Evolutionary conservation across 2,797 vertebrate genomes (phyloP).

Genomic region (Passerculus sandwichensis): DNA sequence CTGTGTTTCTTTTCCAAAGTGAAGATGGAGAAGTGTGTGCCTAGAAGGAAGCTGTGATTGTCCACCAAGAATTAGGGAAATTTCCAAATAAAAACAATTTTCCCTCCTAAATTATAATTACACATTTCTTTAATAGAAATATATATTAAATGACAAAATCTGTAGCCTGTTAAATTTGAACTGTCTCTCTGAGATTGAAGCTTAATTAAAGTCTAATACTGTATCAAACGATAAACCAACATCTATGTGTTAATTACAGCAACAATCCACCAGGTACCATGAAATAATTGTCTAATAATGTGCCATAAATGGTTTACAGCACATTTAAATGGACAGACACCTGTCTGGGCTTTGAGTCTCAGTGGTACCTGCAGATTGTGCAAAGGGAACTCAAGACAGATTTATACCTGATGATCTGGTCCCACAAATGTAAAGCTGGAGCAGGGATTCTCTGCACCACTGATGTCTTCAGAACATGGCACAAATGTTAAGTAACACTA

Average conservation of each 20-base stretch:
- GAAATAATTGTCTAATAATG: background rate
- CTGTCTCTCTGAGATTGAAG: background rate
- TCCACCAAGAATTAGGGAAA: background rate
- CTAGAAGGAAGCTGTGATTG: background rate
- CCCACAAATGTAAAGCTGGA: background rate
- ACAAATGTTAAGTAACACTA: background rate
- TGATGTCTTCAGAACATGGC: background rate
- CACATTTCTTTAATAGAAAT: background rate
- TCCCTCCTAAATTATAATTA: background rate
- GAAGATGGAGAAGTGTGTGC: accelerated
- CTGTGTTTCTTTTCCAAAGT: background rate
- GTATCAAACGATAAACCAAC: background rate
- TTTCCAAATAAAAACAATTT: background rate
- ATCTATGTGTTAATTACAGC: background rate
- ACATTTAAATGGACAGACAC: background rate
- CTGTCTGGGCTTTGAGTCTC: background rate
- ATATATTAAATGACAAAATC: background rate
- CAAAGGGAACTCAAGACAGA: background rate
- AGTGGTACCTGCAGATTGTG: background rate
- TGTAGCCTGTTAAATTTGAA: background rate
- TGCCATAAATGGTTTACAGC: background rate
- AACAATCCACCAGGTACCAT: background rate
- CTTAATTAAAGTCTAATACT: background rate
- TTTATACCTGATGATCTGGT: background rate
- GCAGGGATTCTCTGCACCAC: background rate